Evolutionary conservation across 1,140 invertebrate genomes (phyloP).

Genomic region (Cheumatopsyche charites): DNA sequence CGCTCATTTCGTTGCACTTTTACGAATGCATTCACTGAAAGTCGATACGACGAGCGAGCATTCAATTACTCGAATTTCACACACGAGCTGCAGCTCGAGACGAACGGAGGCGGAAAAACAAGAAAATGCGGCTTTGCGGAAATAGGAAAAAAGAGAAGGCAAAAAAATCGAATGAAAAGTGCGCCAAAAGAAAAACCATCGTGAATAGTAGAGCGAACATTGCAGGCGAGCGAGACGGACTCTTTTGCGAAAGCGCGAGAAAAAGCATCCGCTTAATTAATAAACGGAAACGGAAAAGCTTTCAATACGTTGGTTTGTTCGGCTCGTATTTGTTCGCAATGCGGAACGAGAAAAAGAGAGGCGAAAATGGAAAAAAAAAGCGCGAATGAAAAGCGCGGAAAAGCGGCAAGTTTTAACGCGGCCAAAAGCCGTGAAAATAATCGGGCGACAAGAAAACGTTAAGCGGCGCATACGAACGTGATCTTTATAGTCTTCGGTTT

Average conservation of each 20-base stretch:
- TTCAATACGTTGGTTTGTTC: conserved; percentile 36
- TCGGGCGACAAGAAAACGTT: neutral
- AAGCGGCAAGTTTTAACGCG: conserved; percentile 23
- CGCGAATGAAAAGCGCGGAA: neutral
- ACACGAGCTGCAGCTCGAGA: too few species aligned
- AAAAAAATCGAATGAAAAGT: conserved; percentile 24
- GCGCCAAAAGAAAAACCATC: conserved; percentile 10
- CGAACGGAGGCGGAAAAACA: too few species aligned
- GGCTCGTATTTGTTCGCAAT: conserved; percentile 24
- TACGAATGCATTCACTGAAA: too few species aligned
- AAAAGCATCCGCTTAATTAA: conserved; percentile 32
- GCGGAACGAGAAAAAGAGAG: conserved; percentile 9
- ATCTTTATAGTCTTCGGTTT: neutral
- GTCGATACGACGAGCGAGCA: too few species aligned
- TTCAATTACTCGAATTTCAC: too few species aligned
- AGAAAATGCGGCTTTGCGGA: too few species aligned
- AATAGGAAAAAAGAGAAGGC: neutral
- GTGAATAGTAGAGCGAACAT: conserved; percentile 6
- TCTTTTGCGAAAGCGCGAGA: neutral
- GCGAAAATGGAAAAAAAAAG: neutral
- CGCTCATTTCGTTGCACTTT: too few species aligned
- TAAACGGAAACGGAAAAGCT: conserved; percentile 35
- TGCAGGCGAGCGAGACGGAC: neutral
- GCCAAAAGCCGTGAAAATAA: conserved; percentile 27
- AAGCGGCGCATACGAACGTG: neutral